Conservation (phyloP, 2,888 invertebrate species). For the Timandra comae region DNA sequence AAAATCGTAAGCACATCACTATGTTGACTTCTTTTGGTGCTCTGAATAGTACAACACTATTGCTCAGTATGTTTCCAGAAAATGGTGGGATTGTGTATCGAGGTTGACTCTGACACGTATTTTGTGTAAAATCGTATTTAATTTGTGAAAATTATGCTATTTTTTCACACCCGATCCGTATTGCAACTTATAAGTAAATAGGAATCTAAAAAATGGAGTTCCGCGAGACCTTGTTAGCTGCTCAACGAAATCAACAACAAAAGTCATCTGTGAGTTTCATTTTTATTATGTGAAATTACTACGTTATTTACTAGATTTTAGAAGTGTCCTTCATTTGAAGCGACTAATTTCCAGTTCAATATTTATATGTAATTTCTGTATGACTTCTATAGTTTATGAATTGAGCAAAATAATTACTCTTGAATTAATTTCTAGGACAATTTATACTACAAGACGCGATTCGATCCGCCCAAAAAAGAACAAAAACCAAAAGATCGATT, state of each 20-base stretch:
- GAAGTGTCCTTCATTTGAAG: too few species aligned
- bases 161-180: conserved; percentile 23
- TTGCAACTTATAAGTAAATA: conserved; percentile 12
- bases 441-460: conserved; percentile 85
- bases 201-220: conserved; percentile 56
- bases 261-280: conserved; percentile 68
- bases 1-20: conserved; percentile 12
- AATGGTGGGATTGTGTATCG: conserved; percentile 67
- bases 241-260: conserved; percentile 73
- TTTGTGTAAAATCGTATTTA: conserved; percentile 55
- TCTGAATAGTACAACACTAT: conserved; percentile 1
- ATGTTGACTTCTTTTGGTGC: too few species aligned
- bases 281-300: not conserved
- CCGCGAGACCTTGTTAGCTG: conserved; percentile 66
- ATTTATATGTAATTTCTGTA: conserved; percentile 10
- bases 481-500: conserved; percentile 80
- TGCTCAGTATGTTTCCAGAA: conserved; percentile 71
- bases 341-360: too few species aligned
- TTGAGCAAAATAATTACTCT: conserved; percentile 3
- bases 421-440: conserved; percentile 43
- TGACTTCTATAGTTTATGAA: not conserved
- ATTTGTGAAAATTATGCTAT: conserved; percentile 46
- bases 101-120: conserved; percentile 66
- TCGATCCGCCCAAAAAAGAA: conserved; percentile 88
- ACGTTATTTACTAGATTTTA: too few species aligned